phyloP scores from a whole-genome alignment of 2,888 invertebrate genomes.

The Limenitis arthemis region DNA sequence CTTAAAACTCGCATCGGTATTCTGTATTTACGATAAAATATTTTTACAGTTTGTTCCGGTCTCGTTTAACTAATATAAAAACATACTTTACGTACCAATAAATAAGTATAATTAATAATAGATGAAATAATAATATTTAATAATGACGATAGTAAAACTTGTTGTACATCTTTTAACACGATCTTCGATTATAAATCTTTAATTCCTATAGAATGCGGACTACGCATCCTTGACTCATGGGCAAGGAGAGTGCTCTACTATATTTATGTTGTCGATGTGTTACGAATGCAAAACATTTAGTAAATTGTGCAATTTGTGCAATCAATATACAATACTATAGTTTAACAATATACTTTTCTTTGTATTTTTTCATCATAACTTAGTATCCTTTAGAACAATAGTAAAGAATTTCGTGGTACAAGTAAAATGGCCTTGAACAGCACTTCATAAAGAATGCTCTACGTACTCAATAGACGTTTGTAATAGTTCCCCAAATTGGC shows the following conservation, averaged over 20 bases:
- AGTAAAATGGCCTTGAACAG: conserved; percentile 27
- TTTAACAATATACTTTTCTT: neutral
- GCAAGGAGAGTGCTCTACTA: conserved; percentile 47
- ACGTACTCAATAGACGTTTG: conserved; percentile 45
- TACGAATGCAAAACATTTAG: conserved; percentile 19
- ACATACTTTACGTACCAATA: too few relatives aligned
- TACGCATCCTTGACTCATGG: conserved; percentile 33
- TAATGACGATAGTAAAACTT: neutral
- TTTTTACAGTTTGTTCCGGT: too few relatives aligned
- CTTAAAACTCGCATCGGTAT: conserved; percentile 11
- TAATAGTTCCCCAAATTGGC: conserved; percentile 56
- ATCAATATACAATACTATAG: neutral
- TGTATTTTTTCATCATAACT: neutral
- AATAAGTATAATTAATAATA: too few relatives aligned
- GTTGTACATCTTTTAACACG: conserved; percentile 5
- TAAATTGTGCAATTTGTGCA: too few relatives aligned
- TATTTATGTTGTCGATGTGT: conserved; percentile 20
- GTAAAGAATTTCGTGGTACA: conserved; percentile 11
- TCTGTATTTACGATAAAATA: conserved; percentile 12
- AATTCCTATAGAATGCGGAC: conserved; percentile 31
- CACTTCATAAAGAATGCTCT: conserved; percentile 30
- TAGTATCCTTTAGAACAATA: conserved; percentile 1
- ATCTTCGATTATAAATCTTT: conserved; percentile 18
- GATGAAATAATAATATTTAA: too few relatives aligned
- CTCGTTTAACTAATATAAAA: too few relatives aligned